Evolutionary conservation across 2,888 invertebrate species (phyloP).

Genomic region (Heliconius erato): DNA sequence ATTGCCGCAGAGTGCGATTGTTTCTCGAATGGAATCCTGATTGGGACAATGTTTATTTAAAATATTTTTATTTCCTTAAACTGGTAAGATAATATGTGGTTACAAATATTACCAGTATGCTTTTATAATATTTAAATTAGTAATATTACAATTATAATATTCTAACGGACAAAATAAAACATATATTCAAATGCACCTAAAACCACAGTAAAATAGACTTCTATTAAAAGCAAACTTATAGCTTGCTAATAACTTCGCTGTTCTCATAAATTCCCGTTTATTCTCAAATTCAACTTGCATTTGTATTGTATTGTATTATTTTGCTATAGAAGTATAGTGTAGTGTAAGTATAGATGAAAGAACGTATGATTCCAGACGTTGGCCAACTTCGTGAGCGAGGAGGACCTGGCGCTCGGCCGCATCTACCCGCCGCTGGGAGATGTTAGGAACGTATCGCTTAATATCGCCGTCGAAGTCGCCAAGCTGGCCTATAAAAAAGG

Average conservation of each 20-base stretch:
- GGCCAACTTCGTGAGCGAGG: conserved; percentile 92
- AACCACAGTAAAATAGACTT: conserved; percentile 3
- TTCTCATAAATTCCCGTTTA: conserved; percentile 22
- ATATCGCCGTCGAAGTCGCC: conserved; percentile 92
- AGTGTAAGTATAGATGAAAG: conserved; percentile 39
- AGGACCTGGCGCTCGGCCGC: conserved; percentile 92
- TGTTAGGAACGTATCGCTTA: conserved; percentile 93
- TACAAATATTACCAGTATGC: not conserved
- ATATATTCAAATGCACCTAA: not conserved
- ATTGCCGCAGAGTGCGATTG: too few species aligned
- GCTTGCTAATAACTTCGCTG: conserved; percentile 18
- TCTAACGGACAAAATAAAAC: too few species aligned
- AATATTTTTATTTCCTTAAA: too few species aligned
- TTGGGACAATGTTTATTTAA: too few species aligned
- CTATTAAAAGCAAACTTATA: conserved; percentile 23
- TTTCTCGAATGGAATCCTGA: too few species aligned
- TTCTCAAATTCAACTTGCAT: conserved; percentile 36
- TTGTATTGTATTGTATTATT: conserved; percentile 31
- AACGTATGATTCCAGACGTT: conserved; percentile 84
- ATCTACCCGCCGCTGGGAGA: conserved; percentile 94
- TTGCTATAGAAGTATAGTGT: conserved; percentile 3
- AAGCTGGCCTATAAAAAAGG: conserved; percentile 94
- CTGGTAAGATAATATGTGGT: not conserved
- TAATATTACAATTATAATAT: too few species aligned
- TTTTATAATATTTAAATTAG: too few species aligned